Conservation (phyloP, 2,113 vertebrate genomes). For the Promerops cafer region DNA sequence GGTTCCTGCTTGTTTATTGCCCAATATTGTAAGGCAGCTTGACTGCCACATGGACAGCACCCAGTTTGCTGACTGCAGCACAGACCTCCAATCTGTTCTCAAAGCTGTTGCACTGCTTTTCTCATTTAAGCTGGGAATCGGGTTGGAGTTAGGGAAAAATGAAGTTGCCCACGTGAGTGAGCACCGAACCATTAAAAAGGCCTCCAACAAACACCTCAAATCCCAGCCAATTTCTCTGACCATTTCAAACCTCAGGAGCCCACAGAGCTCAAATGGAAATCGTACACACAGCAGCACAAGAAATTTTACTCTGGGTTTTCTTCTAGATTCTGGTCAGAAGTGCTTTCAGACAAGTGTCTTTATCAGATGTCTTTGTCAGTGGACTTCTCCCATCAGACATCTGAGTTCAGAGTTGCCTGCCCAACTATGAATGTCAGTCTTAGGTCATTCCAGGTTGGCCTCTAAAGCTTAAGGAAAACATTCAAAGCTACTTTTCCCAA, state of each 20-base stretch:
- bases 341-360: not conserved
- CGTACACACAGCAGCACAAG: not conserved
- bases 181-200: not conserved
- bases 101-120: slow-evolving; percentile 50
- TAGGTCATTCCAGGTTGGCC: not conserved
- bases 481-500: not conserved
- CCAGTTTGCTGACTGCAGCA: slow-evolving; percentile 25
- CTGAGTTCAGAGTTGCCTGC: not conserved
- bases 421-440: not conserved
- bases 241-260: not conserved
- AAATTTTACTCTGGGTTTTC: not conserved
- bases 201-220: not conserved
- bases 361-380: not conserved
- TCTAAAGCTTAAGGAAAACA: not conserved
- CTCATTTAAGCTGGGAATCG: slow-evolving; percentile 27
- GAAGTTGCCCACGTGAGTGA: not conserved
- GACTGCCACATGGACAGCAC: slow-evolving; percentile 55
- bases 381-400: not conserved
- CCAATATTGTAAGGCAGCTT: slow-evolving; percentile 34
- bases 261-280: not conserved
- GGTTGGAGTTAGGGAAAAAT: slow-evolving; percentile 9
- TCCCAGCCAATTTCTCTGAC: not conserved
- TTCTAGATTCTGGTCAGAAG: not conserved
- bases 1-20: slow-evolving; percentile 14
- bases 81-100: slow-evolving; percentile 55